phyloP scores from a whole-genome alignment of 1,140 invertebrate species.

The Diuraphis noxia region DNA sequence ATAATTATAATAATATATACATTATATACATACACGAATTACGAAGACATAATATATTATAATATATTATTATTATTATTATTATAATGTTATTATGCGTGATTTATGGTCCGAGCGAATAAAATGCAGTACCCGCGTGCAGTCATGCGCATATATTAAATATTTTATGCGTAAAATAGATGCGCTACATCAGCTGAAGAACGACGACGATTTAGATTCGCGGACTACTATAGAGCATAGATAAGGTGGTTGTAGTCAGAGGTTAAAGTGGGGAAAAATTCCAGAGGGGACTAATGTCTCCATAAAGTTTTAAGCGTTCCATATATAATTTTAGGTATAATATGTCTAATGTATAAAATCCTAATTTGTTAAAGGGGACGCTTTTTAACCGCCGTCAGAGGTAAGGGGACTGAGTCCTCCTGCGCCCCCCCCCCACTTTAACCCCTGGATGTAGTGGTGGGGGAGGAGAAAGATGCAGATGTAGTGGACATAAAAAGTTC shows the following conservation, averaged over 20 bases:
- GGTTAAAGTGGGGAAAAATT: too few relatives aligned
- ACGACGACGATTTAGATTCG: background rate
- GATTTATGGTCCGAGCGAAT: slow-evolving; percentile 9
- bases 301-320: too few relatives aligned
- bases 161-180: background rate
- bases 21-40: background rate
- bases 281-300: too few relatives aligned
- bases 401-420: too few relatives aligned
- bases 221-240: background rate
- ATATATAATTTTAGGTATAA: too few relatives aligned
- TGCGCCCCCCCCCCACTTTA: too few relatives aligned
- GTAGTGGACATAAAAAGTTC: background rate
- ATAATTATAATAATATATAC: background rate
- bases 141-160: background rate
- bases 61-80: background rate
- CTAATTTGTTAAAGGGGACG: too few relatives aligned
- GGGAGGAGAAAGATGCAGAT: background rate
- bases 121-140: background rate
- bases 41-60: slow-evolving; percentile 12
- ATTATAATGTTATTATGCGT: background rate
- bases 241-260: too few relatives aligned
- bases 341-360: too few relatives aligned
- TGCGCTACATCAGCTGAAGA: background rate
- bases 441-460: too few relatives aligned
- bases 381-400: too few relatives aligned